These are phyloP conservation scores for Trichopria drosophilae DNA, from an alignment of 2,888 invertebrate species.

Conservation along the genomic window DNA sequence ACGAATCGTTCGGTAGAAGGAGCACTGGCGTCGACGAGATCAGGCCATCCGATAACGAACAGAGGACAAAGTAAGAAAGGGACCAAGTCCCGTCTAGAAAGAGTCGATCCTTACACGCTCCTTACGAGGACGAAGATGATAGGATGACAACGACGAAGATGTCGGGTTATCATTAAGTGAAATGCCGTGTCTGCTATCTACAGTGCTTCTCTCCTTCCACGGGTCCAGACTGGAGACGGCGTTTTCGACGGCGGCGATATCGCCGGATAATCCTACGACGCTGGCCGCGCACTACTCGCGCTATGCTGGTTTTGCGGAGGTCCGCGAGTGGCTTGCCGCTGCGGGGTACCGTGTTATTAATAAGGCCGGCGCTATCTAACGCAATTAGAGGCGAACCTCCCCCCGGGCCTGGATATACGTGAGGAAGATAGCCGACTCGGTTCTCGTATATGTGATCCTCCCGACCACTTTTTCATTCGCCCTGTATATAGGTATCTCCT, in stretches of 20 bases:
- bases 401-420: slow-evolving; percentile 36
- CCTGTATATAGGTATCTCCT: no score
- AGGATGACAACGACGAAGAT: slow-evolving; percentile 35
- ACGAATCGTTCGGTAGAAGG: background rate
- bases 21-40: slow-evolving; percentile 49
- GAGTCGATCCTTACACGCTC: slow-evolving; percentile 34
- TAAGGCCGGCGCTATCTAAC: slow-evolving; percentile 56
- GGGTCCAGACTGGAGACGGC: slow-evolving; percentile 34
- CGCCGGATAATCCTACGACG: slow-evolving; percentile 37
- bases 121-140: slow-evolving; percentile 19
- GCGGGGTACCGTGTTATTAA: slow-evolving; percentile 53
- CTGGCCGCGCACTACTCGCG: slow-evolving; percentile 18
- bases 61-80: slow-evolving; percentile 26
- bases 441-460: no score
- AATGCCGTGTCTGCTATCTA: slow-evolving; percentile 58
- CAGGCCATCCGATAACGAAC: slow-evolving; percentile 46
- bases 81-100: slow-evolving; percentile 34
- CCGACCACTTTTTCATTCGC: no score
- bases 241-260: slow-evolving; percentile 37
- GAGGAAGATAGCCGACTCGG: slow-evolving; percentile 42
- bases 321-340: slow-evolving; percentile 33
- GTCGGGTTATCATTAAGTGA: slow-evolving; percentile 59
- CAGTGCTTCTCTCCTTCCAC: slow-evolving; percentile 40
- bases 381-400: slow-evolving; percentile 53
- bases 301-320: slow-evolving; percentile 20